Conservation (phyloP, 2,113 vertebrate species). For the Melanerpes aurifrons region DNA sequence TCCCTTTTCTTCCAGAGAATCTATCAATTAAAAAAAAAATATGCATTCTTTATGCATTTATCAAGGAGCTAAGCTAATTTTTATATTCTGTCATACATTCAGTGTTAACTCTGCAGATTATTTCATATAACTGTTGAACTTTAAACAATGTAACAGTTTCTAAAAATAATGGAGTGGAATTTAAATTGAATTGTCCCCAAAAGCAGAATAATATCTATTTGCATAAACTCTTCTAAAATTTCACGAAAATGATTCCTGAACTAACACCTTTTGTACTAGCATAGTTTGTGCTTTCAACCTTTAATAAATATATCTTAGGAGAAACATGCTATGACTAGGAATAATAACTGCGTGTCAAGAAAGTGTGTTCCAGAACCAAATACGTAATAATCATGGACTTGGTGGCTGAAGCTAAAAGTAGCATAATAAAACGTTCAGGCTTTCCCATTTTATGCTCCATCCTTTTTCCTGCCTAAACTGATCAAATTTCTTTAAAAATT, state of each 20-base stretch:
- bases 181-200: not conserved
- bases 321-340: not conserved
- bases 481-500: not conserved
- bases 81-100: not conserved
- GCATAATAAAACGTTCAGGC: not conserved
- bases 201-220: not conserved
- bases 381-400: not conserved
- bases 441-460: not conserved
- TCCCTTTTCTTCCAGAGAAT: conserved; percentile 43
- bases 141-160: not conserved
- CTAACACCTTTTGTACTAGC: not conserved
- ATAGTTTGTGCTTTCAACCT: not conserved
- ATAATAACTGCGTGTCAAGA: not conserved
- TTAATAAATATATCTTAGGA: not conserved
- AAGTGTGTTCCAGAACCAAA: not conserved
- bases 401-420: not conserved
- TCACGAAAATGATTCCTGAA: not conserved
- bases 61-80: not conserved
- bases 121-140: not conserved
- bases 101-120: not conserved
- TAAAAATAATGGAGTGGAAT: not conserved
- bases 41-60: not conserved
- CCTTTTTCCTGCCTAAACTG: not conserved
- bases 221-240: not conserved
- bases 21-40: conserved; percentile 59